Evolutionary conservation across 2,888 invertebrate species (phyloP), one percentile per base, ranked within the genome.

Genomic region (Maniola hyperantus): DNA sequence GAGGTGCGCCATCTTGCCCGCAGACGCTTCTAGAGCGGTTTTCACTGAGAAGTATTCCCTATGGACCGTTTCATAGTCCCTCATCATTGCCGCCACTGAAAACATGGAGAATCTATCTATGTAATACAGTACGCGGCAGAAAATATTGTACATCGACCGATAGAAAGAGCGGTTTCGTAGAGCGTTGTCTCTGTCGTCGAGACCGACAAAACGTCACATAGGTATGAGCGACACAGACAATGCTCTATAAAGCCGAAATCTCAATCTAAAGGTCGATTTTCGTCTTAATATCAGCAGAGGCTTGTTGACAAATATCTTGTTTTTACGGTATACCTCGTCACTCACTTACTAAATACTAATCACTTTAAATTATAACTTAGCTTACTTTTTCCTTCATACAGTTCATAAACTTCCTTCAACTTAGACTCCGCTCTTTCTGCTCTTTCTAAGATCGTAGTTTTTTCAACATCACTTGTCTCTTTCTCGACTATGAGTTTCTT

Each of bases 381-480:
- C 87, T 92, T 84, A 92, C 95, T 94, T 85, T 96, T 96, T 77
- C 94, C 94, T 76, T 96, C 96, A 81, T 96, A 97, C 72, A 94
- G 88, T 57, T 95, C 94, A 79, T 96, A 94, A 15, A 96, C 94
- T 76, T 96, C 96, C 64, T 96, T 94, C 64, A 96, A 83, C 76
- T 96, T 96, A 61, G 94, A 94, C 80, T 96, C 96, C 18, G 96
- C 95, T 63, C 95, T 83, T 66, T 95, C 94, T 0, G 95, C 94
- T 74, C 96, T 94, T 72, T 95, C 95, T 10, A 91, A 84, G 71
- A 95, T 77, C 33, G 93, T 85, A n/a, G 83, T 81, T 73, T 79
- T 90, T 73, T 92, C 93, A 62, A 91, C 88, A 78, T 87, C 88
- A 0, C 74, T 72, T 66, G 90, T 90, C 85, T 93, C 93, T 76